Evolutionary conservation across 2,888 invertebrate genomes (phyloP).

Genomic region (Trissolcus japonicus): DNA sequence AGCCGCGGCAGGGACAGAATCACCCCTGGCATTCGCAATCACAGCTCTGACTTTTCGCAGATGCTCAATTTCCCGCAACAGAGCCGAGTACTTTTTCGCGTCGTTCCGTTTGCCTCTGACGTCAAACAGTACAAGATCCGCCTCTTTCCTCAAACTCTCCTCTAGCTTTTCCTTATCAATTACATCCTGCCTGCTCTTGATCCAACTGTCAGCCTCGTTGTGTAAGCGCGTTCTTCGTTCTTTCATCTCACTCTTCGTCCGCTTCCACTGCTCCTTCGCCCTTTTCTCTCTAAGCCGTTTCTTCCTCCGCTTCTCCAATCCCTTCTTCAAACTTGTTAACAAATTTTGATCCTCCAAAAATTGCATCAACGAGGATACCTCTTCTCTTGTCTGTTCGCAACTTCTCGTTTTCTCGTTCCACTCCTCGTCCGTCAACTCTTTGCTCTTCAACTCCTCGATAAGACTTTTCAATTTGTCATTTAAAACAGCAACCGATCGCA

Average conservation of each 20-base stretch:
- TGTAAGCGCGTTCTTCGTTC: constrained; percentile 78
- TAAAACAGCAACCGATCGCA: constrained; percentile 68
- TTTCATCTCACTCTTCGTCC: constrained; percentile 71
- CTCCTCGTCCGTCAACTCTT: constrained; percentile 75
- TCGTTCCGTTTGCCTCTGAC: constrained; percentile 84
- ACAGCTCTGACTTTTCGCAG: constrained; percentile 81
- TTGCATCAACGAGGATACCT: constrained; percentile 77
- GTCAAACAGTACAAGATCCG: constrained; percentile 83
- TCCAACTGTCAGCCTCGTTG: constrained; percentile 82
- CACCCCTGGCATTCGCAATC: constrained; percentile 81
- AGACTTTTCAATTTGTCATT: constrained; percentile 73
- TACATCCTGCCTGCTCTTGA: constrained; percentile 81
- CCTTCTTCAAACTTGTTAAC: constrained; percentile 57
- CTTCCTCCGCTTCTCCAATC: constrained; percentile 70
- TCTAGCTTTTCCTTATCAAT: constrained; percentile 81
- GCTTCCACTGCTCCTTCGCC: constrained; percentile 77
- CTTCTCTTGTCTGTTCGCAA: constrained; percentile 77
- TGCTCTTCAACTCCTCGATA: constrained; percentile 76
- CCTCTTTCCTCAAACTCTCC: constrained; percentile 82
- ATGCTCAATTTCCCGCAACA: constrained; percentile 82
- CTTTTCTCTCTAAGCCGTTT: constrained; percentile 78
- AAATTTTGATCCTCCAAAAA: constrained; percentile 73
- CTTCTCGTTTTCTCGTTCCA: constrained; percentile 79
- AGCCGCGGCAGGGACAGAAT: constrained; percentile 78
- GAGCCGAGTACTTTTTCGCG: constrained; percentile 81